Percentiles rank a stretch among this genome's conserved stretches.
Conservation (phyloP, 2,797 vertebrate species). For the Cichlasoma orientale region DNA sequence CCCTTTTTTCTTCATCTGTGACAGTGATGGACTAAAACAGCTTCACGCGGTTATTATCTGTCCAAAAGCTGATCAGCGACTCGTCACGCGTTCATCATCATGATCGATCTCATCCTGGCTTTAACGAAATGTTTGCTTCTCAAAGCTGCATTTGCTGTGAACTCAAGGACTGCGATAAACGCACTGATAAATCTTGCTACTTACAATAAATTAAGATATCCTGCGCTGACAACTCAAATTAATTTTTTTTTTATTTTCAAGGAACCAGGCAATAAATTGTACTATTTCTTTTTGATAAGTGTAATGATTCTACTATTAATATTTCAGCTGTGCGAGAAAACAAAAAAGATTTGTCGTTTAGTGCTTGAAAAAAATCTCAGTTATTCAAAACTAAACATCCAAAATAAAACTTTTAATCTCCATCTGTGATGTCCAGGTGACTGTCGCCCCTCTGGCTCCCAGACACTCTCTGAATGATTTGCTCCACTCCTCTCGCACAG, state of each 20-base stretch:
- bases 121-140: neutral
- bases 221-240: fast-evolving
- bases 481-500: neutral
- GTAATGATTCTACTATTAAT: neutral
- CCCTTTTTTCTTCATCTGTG: neutral
- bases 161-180: neutral
- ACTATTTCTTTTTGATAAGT: neutral
- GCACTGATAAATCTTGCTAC: neutral
- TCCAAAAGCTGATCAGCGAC: neutral
- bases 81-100: neutral
- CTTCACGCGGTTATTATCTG: neutral
- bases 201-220: neutral
- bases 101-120: neutral
- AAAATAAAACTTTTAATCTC: neutral
- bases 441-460: neutral
- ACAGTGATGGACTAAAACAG: neutral
- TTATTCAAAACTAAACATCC: neutral
- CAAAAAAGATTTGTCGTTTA: no score
- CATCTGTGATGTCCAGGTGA: neutral
- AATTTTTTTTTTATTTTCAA: neutral
- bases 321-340: neutral
- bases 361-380: neutral
- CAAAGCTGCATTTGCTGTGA: neutral
- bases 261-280: fast-evolving
- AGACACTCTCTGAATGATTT: neutral